Evolutionary conservation across 2,113 vertebrate genomes (phyloP).

Genomic region (Cercocebus atys): DNA sequence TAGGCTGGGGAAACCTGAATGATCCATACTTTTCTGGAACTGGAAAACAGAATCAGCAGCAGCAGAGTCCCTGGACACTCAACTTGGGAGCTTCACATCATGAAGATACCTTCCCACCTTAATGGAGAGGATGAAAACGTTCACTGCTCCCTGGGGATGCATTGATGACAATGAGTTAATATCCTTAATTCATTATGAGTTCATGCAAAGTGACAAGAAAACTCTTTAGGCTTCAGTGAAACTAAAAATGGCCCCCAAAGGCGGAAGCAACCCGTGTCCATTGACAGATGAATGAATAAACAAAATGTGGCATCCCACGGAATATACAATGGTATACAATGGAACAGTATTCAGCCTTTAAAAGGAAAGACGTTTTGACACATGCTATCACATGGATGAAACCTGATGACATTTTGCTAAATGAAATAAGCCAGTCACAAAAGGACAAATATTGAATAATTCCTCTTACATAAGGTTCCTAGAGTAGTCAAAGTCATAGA

Average conservation of each 20-base stretch:
- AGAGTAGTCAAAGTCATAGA: neutral
- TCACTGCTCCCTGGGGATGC: too few relatives aligned
- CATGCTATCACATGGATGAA: neutral
- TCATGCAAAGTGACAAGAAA: neutral
- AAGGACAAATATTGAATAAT: neutral
- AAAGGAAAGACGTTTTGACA: neutral
- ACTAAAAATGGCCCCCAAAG: neutral
- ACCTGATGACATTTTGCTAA: neutral
- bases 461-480: neutral
- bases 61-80: neutral
- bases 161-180: too few relatives aligned
- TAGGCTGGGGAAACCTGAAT: neutral
- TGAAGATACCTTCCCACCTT: neutral
- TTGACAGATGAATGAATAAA: neutral
- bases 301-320: neutral
- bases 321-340: neutral
- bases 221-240: neutral
- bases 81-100: neutral
- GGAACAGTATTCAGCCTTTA: neutral
- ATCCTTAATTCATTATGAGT: neutral
- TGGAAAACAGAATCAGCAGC: neutral
- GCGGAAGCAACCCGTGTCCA: neutral
- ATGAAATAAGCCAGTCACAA: neutral
- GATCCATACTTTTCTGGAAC: neutral
- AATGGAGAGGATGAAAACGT: neutral